Evolutionary conservation across 2,888 invertebrate genomes (phyloP), one percentile per base, ranked within the genome.

Genomic region (Diadromus collaris): DNA sequence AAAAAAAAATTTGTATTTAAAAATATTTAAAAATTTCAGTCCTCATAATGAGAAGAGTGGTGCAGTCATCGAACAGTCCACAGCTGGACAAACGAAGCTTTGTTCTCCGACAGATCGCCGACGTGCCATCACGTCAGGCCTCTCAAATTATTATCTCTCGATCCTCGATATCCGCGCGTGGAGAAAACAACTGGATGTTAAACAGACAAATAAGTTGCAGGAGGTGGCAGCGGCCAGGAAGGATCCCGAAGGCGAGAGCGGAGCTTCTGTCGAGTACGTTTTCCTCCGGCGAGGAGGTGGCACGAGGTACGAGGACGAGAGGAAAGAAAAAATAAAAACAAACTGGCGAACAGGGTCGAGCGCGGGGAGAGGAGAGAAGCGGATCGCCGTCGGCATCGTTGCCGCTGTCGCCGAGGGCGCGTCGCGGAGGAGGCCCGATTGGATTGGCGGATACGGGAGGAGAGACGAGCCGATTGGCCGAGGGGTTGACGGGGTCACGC

Each of bases 401-500:
- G 44, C 32, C 56, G 64, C 46, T 54, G 54, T 54, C 61, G 46
- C 44, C 56, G 41, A 64, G 46, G 69, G 72, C 24, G 63, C 61
- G 48, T 63, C 60, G 60, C 34, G 13, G 58, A 58, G 71, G 74
- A 58, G 65, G 48, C 13, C 44, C 38, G 67, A 70, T 72, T 54
- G 81, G 77, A 82, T 74, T 79, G 80, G 70, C 68, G 56, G 64
- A 72, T 61, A 48, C 76, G 56, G 73, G 64, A 63, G 54, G 71
- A 41, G 75, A 61, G 60, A 51, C 21, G 21, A 61, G 63, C 73
- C 70, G 71, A 67, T 64, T 73, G 68, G 51, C 56, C 67, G 81
- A 73, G 81, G 71, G 78, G 70, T 78, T 67, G 79, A 71, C 69
- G 81, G 81, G 80, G 83, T 82, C 78, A 80, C 76, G 80, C 80